Percentiles rank a stretch among this genome's conserved stretches.
These are phyloP conservation scores for Magallana nippona DNA, from an alignment of 2,888 invertebrate genomes.

Conservation along the genomic window DNA sequence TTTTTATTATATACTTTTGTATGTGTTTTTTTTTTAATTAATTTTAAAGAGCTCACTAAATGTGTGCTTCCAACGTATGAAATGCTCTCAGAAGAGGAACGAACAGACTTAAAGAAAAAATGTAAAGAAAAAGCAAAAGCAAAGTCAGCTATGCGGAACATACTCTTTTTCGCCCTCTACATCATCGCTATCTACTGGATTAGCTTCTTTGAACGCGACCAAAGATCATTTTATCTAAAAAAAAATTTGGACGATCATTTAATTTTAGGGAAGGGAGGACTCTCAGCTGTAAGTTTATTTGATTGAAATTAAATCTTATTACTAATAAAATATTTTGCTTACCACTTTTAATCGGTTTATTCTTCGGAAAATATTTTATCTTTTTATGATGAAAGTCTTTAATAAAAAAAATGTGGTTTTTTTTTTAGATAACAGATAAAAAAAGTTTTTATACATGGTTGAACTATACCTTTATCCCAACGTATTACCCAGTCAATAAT, in stretches of 20 bases:
- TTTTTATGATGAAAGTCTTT: no score
- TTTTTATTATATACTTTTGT: no score
- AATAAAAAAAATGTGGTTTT: not conserved
- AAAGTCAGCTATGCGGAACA: not conserved
- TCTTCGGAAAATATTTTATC: no score
- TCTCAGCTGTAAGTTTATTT: not conserved
- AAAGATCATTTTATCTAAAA: constrained; percentile 40
- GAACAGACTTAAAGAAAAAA: not conserved
- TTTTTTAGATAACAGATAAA: constrained; percentile 38
- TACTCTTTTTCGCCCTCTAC: constrained; percentile 26
- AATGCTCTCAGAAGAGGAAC: constrained; percentile 18
- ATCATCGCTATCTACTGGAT: constrained; percentile 34
- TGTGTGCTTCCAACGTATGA: not conserved
- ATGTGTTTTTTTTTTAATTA: not conserved
- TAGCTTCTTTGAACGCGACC: constrained; percentile 39
- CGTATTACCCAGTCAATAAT: constrained; percentile 41
- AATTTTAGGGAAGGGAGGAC: not conserved
- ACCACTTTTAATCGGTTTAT: no score
- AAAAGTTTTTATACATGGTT: constrained; percentile 39
- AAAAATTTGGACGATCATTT: constrained; percentile 30
- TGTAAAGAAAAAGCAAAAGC: constrained; percentile 29
- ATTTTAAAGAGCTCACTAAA: not conserved
- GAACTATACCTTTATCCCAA: constrained; percentile 40
- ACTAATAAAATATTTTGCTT: no score
- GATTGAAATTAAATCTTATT: not conserved